Evolutionary conservation across 2,888 invertebrate species (phyloP).

Genomic region (Phymatocera aterrima): DNA sequence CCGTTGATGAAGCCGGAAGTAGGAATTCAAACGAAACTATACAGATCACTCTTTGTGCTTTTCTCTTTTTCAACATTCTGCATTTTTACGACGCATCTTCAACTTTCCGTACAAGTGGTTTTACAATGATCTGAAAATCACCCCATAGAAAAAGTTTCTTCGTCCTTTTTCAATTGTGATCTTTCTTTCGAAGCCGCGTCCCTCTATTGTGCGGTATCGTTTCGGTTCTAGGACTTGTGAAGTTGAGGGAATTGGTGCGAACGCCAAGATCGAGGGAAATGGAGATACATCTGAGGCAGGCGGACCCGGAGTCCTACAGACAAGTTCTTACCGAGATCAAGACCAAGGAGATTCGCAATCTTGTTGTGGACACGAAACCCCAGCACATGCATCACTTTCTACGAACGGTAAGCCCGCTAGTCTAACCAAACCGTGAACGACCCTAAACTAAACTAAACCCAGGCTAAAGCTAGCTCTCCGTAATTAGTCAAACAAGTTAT

Average conservation of each 20-base stretch:
- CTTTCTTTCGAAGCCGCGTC: too few species aligned
- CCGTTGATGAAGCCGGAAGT: not conserved
- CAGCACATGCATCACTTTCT: slow-evolving; percentile 84
- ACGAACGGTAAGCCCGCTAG: slow-evolving; percentile 80
- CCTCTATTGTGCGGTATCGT: too few species aligned
- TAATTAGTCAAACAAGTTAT: slow-evolving; percentile 19
- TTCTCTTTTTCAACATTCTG: slow-evolving; percentile 3
- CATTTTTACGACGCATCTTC: too few species aligned
- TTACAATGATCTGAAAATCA: too few species aligned
- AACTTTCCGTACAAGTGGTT: too few species aligned
- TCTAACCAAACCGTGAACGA: slow-evolving; percentile 17
- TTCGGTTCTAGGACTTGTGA: slow-evolving; percentile 82
- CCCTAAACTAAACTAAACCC: slow-evolving; percentile 17
- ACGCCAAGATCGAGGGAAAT: slow-evolving; percentile 79
- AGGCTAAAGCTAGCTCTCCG: not conserved
- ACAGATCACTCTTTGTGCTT: too few species aligned
- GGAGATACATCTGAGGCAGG: slow-evolving; percentile 83
- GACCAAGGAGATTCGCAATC: slow-evolving; percentile 85
- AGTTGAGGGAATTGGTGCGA: slow-evolving; percentile 83
- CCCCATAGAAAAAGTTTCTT: too few species aligned
- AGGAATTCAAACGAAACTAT: not conserved
- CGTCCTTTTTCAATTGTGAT: not conserved
- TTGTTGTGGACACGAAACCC: slow-evolving; percentile 86
- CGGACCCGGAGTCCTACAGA: slow-evolving; percentile 81
- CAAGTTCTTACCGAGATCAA: slow-evolving; percentile 85